Conservation (phyloP, 2,888 invertebrate genomes). For the Brachynemurus nebulosus region DNA sequence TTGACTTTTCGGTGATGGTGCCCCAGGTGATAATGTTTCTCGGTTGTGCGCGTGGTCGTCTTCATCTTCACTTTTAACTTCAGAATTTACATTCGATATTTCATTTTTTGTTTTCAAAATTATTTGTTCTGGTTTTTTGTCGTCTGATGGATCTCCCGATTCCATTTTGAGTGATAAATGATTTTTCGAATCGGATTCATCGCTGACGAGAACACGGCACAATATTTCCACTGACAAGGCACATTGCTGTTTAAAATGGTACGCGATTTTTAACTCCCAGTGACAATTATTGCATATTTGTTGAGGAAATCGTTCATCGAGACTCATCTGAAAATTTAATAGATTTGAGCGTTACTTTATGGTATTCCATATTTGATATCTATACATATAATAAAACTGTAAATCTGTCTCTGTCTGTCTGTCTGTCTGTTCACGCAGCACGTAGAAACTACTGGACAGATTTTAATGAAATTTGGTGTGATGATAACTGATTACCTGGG, state of each 20-base stretch:
- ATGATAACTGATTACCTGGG: too few species aligned
- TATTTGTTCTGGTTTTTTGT: too few species aligned
- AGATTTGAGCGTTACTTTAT: background rate
- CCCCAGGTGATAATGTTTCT: background rate
- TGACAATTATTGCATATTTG: background rate
- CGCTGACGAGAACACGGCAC: background rate
- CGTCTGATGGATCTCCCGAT: too few species aligned
- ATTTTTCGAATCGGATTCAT: background rate
- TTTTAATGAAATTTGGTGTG: too few species aligned
- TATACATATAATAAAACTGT: too few species aligned
- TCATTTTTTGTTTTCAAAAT: background rate
- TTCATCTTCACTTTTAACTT: background rate
- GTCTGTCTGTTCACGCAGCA: too few species aligned
- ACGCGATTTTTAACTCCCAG: background rate
- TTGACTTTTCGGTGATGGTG: background rate
- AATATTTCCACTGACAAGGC: background rate
- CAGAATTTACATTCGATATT: background rate
- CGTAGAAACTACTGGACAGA: too few species aligned
- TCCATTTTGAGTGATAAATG: too few species aligned
- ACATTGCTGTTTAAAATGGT: slow-evolving; percentile 1
- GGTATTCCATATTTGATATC: too few species aligned
- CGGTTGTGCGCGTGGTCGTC: background rate
- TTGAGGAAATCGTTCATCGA: background rate
- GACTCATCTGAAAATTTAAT: background rate
- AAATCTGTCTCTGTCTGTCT: too few species aligned